Conservation (phyloP, 2,113 vertebrate species). For the Mustelus asterias region DNA sequence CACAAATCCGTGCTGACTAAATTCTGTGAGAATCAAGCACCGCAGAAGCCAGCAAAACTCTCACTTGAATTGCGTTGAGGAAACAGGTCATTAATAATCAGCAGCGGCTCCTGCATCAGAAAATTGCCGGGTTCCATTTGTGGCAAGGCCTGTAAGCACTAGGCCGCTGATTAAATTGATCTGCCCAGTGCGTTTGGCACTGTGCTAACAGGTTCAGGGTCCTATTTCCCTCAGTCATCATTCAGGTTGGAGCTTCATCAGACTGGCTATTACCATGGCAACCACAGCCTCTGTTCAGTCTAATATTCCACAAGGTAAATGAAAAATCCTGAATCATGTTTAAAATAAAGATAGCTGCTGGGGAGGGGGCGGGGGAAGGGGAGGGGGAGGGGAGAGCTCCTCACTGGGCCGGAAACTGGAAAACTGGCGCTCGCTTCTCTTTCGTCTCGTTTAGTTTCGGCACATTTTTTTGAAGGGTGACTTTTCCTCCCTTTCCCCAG, state of each 20-base stretch:
- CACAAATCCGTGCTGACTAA: too few relatives aligned
- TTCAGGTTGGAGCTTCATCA: slow-evolving; percentile 68
- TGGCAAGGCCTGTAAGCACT: background rate
- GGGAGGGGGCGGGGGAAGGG: background rate
- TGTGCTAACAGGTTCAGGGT: slow-evolving; percentile 45
- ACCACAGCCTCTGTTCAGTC: slow-evolving; percentile 62
- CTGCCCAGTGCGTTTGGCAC: background rate
- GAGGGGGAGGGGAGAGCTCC: background rate
- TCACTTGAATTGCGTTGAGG: background rate
- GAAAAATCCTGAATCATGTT: slow-evolving; percentile 40
- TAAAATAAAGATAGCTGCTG: background rate
- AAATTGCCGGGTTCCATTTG: background rate
- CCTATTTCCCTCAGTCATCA: slow-evolving; percentile 59
- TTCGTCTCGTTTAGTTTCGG: background rate
- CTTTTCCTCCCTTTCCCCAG: background rate
- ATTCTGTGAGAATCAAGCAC: background rate
- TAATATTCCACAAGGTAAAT: slow-evolving; percentile 58
- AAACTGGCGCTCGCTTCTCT: background rate
- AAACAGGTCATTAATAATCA: background rate
- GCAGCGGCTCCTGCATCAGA: background rate
- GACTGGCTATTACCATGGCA: slow-evolving; percentile 78
- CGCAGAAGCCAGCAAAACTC: background rate
- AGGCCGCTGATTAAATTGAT: background rate
- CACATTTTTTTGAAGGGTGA: background rate
- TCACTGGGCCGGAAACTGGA: background rate